Evolutionary conservation across 2,797 vertebrate species (phyloP), one percentile per base, ranked within the genome.

Genomic region (Babyrousa celebensis): DNA sequence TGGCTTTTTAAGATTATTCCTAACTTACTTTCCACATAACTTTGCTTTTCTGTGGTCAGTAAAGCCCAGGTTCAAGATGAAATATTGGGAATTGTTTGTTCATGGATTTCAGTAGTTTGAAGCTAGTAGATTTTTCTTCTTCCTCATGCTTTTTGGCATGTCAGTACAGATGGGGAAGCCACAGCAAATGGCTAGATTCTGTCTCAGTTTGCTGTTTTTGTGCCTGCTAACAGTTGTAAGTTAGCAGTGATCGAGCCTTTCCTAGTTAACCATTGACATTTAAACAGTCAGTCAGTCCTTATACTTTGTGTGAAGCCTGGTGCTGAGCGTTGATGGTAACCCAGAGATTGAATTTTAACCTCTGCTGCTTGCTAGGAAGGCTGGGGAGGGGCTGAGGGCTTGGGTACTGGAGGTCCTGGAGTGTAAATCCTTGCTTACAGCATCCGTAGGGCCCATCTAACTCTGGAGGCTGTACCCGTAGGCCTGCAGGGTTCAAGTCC

Each of bases 31-130:
- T 70, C 52, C 70, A 12, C 75, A 12, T 65, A 83, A 68, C 56
- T 90, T 93, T 20, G 17, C 36, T 80, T 92, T 95, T 91, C 40
- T 75, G 5, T 63, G 54, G 4, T 72, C 18, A 75, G 6, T 92
- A 29, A 91, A 85, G 87, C 77, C 43, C 43, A 80, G 32, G 65
- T 36, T 83, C 32, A 56, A 65, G 58, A 43, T 82, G 60, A 75
- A 79, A 77, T 62, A 43, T 6, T 29, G 6, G 36, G 60, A 40
- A 54, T 56, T 20, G 62, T 43, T 20, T 80, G 29, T 89, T 58
- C 3, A 8, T 79, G n/a, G 62, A 4, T 36, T 88, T 88, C 54
- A 36, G 0, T 75, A 32, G 67, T 67, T 74, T 21, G 32, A 74
- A 89, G 43, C 52, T 74, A 25, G 21, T 36, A 48, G 80, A 40